Percentiles rank a stretch among this genome's conserved stretches.
These are phyloP conservation scores for Nansenia antarctica DNA, from an alignment of 2,113 vertebrate species.

Conservation along the genomic window DNA sequence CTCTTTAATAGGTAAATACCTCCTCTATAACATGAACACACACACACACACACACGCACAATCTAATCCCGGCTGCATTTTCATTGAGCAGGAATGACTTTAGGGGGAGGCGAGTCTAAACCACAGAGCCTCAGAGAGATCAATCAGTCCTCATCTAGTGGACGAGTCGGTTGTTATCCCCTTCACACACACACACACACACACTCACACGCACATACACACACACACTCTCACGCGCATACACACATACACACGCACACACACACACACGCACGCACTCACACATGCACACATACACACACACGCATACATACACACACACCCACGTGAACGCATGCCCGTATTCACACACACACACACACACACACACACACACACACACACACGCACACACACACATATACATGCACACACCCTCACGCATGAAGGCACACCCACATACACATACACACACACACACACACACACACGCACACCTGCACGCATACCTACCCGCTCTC, in stretches of 20 bases:
- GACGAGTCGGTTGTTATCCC: not conserved
- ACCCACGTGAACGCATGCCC: no score
- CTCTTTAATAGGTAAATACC: slow-evolving; percentile 5
- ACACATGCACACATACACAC: slow-evolving; percentile 15
- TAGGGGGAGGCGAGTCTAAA: not conserved
- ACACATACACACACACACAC: slow-evolving; percentile 1
- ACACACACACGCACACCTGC: slow-evolving; percentile 3
- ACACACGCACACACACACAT: no score
- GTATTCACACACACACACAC: slow-evolving; percentile 8
- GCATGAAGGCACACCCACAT: no score
- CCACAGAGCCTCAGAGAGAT: slow-evolving; percentile 8
- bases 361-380: not conserved
- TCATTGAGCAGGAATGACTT: slow-evolving; percentile 23
- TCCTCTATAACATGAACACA: not conserved
- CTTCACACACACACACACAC: slow-evolving; percentile 10
- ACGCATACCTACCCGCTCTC: not conserved
- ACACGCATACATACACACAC: slow-evolving; percentile 11
- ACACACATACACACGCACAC: slow-evolving; percentile 7
- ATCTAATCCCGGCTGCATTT: slow-evolving; percentile 13
- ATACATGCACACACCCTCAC: not conserved
- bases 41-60: slow-evolving; percentile 6
- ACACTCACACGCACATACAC: slow-evolving; percentile 15
- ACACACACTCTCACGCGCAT: slow-evolving; percentile 9
- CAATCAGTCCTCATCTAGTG: slow-evolving; percentile 4
- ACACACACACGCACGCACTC: not conserved